These are phyloP conservation scores for Rhinichthys osculus DNA, from an alignment of 2,797 vertebrate species.

Conservation along the genomic window DNA sequence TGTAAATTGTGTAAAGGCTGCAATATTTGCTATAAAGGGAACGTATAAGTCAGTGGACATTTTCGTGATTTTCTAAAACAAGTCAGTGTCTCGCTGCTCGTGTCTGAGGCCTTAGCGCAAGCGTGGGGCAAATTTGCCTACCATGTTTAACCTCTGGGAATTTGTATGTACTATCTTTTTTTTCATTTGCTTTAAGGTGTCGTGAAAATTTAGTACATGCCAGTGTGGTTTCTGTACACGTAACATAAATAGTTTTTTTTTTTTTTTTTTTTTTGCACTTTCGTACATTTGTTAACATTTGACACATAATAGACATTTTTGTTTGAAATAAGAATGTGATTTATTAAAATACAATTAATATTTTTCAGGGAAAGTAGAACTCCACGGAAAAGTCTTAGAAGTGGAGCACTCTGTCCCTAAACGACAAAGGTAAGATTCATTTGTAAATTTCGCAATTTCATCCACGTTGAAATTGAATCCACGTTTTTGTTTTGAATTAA, in stretches of 20 bases:
- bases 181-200: not conserved
- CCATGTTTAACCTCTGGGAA: conserved; percentile 61
- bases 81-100: conserved; percentile 5
- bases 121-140: conserved; percentile 56
- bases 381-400: conserved; percentile 96
- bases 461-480: not conserved
- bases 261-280: too few relatives aligned
- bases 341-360: conserved; percentile 34
- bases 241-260: not conserved
- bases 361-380: conserved; percentile 95
- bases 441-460: conserved; percentile 45
- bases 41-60: not conserved
- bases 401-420: conserved; percentile 98
- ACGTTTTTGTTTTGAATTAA: not conserved
- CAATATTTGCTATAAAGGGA: not conserved
- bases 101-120: conserved; percentile 49
- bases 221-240: not conserved
- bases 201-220: not conserved
- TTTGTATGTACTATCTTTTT: not conserved
- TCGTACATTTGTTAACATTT: conserved; percentile 5
- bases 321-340: not conserved
- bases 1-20: not conserved
- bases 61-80: not conserved
- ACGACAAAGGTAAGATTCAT: conserved; percentile 91
- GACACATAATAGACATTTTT: not conserved